phyloP scores from a whole-genome alignment of 2,797 vertebrate genomes.

The Pangasius sanitwongsei region DNA sequence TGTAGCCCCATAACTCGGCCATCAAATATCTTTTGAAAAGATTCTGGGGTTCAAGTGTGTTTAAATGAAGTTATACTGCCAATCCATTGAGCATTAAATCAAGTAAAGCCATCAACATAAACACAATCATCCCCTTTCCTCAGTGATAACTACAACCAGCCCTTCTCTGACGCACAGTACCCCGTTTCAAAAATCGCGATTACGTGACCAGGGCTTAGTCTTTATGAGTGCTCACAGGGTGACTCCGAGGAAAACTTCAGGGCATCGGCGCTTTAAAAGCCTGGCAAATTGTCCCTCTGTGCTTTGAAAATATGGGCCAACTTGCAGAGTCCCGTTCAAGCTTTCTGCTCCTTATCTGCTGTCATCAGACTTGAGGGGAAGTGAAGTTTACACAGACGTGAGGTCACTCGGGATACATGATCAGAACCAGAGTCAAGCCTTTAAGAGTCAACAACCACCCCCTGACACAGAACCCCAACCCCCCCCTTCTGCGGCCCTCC shows the following conservation, averaged over 20 bases:
- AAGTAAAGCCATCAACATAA: conserved; percentile 33
- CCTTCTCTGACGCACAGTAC: conserved; percentile 20
- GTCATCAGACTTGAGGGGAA: conserved; percentile 76
- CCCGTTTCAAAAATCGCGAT: conserved; percentile 15
- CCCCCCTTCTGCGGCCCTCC: neutral
- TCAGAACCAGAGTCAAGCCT: conserved; percentile 26
- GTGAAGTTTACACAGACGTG: conserved; percentile 71
- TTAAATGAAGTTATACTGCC: conserved; percentile 14
- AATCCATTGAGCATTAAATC: conserved; percentile 26
- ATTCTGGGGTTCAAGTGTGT: neutral
- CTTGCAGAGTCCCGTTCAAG: conserved; percentile 74
- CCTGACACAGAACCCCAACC: neutral
- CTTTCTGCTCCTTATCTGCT: conserved; percentile 68
- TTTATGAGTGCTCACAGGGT: conserved; percentile 14
- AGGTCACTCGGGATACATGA: conserved; percentile 43
- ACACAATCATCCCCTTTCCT: conserved; percentile 20
- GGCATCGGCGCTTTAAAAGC: conserved; percentile 54
- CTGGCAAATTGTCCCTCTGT: conserved; percentile 40
- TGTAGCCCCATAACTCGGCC: neutral
- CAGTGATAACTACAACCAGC: conserved; percentile 17
- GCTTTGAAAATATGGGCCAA: conserved; percentile 70
- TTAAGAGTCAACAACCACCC: conserved; percentile 6
- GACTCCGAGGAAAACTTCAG: conserved; percentile 54
- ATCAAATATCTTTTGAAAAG: neutral
- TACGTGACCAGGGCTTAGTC: conserved; percentile 7